Evolutionary conservation across 2,888 invertebrate species (phyloP).

Genomic region (Cosmia trapezina): DNA sequence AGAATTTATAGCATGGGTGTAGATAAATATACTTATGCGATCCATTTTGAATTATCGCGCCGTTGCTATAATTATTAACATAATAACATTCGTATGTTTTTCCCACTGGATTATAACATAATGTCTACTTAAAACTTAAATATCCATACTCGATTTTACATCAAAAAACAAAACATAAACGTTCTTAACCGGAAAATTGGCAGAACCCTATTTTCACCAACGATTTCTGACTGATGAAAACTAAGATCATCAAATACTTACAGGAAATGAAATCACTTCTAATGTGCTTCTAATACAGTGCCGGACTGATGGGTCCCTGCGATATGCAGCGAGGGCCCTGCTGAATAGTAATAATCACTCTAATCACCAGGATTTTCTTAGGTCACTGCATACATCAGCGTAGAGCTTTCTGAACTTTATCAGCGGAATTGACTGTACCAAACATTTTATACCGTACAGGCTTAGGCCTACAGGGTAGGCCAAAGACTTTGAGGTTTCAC

Average conservation of each 20-base stretch:
- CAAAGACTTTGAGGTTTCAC: background rate
- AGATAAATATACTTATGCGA: no score
- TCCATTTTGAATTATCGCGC: constrained; percentile 2
- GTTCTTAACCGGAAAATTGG: background rate
- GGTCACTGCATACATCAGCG: background rate
- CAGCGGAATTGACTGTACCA: background rate
- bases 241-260: background rate
- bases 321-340: no score
- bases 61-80: background rate
- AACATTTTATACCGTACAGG: background rate
- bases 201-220: background rate
- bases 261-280: background rate
- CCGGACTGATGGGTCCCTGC: background rate
- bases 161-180: background rate
- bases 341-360: background rate
- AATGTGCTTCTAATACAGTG: background rate
- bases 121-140: no score
- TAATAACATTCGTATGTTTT: background rate
- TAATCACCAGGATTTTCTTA: background rate
- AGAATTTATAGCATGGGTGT: no score
- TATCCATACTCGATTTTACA: no score
- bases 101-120: background rate
- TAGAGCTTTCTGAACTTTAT: background rate
- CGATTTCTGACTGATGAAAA: background rate
- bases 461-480: no score